Evolutionary conservation across 2,797 vertebrate species (phyloP).

Genomic region (Capromys pilorides): DNA sequence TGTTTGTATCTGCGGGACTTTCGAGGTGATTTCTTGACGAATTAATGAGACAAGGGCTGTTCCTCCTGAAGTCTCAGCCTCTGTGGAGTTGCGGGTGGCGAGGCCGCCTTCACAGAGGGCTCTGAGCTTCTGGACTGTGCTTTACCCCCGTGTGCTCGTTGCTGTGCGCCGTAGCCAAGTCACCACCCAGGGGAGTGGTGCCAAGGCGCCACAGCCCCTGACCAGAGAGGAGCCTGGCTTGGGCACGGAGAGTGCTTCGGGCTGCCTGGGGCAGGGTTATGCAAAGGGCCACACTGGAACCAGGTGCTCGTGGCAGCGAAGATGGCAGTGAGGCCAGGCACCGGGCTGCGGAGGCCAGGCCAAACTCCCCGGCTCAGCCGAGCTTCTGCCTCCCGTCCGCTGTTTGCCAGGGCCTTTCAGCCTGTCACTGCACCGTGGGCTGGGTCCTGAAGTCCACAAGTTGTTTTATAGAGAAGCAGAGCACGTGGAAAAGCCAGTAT

Average conservation of each 20-base stretch:
- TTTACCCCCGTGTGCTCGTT: not conserved
- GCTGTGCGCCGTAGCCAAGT: not conserved
- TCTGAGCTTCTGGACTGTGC: not conserved
- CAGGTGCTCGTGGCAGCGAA: not conserved
- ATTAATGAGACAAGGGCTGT: not conserved
- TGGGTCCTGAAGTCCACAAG: not conserved
- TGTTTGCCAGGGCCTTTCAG: not conserved
- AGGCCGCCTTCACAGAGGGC: not conserved
- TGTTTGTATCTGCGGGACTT: constrained; percentile 93
- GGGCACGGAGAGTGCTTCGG: not conserved
- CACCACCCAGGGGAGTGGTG: not conserved
- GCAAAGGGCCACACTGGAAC: not conserved
- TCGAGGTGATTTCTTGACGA: constrained; percentile 84
- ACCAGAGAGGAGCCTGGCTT: not conserved
- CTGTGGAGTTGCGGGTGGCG: not conserved
- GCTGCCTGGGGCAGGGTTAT: not conserved
- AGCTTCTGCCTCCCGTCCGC: not conserved
- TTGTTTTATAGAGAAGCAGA: not conserved
- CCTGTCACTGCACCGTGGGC: not conserved
- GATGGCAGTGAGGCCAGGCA: not conserved
- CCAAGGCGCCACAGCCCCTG: not conserved
- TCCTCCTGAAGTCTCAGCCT: not conserved
- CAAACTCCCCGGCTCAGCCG: not conserved
- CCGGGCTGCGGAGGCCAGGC: not conserved
- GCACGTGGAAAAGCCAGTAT: not conserved